Base-by-base conservation (phyloP, 2,797 vertebrate species). In the Semaprochilodus insignis region DNA sequence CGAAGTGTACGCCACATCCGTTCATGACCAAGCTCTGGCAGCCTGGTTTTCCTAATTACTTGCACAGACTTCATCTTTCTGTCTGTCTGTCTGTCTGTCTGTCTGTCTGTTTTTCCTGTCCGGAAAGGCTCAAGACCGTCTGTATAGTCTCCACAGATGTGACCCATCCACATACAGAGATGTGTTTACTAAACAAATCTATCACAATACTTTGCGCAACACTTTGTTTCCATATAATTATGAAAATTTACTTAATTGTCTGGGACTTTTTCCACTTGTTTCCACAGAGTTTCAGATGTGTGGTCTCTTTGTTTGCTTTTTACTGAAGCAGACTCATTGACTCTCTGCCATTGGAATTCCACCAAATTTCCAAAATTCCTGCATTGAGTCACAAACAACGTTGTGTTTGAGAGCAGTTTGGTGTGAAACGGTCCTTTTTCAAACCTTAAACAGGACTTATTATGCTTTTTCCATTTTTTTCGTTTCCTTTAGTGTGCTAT, bases 181-280 rank as follows among this genome's bases (percentile, higher is more conserved):
- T 19, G 63, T 31, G 31, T 23, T 11, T 60, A 44, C 16, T 10
- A 5, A 44, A 48, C 66, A 31, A 3, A 55, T 31, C n/a, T 36
- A 66, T 36, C 69, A 36, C 44, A 48, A 13, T 57, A 31, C 74
- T 66, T 60, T 25, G 13, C 7, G 48, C n/a, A 4, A 16, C 23
- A 81, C 74, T 85, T 88, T 78, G 80, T 81, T 82, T 83, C 70
- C 36, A 59, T 51, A 66, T 52, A 89, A 87, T 87, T 86, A 88
- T 75, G 91, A 89, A 87, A 84, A 69, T 90, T 92, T 84, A 85
- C 86, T 60, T n/a, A 74, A 70, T 70, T 70, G n/a, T 52, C 52
- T 25, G n/a, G 48, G 70, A 27, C 23, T 17, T 25, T 48, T 52
- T 40, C 23, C 15, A 3, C 6, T 25, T 51, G 40, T 71, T 21